Conservation (phyloP, 2,797 vertebrate genomes). For the Alfaro cultratus region DNA sequence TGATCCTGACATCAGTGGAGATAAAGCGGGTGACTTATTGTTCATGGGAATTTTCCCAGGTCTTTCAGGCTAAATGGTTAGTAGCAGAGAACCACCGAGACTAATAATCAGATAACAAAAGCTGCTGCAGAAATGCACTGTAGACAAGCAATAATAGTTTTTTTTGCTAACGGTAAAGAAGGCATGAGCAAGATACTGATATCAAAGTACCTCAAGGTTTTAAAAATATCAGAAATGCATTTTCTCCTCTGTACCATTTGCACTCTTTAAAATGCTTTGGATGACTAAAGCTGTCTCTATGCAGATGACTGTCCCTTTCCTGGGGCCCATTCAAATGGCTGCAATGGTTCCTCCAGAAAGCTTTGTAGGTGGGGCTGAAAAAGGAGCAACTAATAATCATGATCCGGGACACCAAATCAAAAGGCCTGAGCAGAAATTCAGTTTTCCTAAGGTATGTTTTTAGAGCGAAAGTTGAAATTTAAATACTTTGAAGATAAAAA, state of each 20-base stretch:
- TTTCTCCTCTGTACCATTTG: neutral
- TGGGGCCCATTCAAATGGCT: neutral
- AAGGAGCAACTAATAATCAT: neutral
- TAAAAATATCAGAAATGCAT: neutral
- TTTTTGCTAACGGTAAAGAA: neutral
- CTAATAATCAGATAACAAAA: neutral
- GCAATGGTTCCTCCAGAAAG: neutral
- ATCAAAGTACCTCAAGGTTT: neutral
- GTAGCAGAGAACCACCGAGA: neutral
- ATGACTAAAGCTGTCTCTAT: neutral
- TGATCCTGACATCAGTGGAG: slow-evolving; percentile 3
- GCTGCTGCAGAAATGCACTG: neutral
- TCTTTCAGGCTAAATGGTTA: neutral
- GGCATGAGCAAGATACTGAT: neutral
- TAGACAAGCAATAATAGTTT: neutral
- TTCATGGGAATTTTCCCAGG: neutral
- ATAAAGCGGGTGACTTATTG: slow-evolving; percentile 3
- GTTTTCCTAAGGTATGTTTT: neutral
- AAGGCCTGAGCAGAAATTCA: neutral
- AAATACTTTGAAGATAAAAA: neutral
- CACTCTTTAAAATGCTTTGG: too few relatives aligned
- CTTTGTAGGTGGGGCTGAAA: neutral
- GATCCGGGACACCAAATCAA: neutral
- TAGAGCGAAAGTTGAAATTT: neutral
- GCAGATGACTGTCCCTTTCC: neutral